These are phyloP conservation scores for Leptocoma aspasia DNA, from an alignment of 2,113 vertebrate species.

Conservation along the genomic window DNA sequence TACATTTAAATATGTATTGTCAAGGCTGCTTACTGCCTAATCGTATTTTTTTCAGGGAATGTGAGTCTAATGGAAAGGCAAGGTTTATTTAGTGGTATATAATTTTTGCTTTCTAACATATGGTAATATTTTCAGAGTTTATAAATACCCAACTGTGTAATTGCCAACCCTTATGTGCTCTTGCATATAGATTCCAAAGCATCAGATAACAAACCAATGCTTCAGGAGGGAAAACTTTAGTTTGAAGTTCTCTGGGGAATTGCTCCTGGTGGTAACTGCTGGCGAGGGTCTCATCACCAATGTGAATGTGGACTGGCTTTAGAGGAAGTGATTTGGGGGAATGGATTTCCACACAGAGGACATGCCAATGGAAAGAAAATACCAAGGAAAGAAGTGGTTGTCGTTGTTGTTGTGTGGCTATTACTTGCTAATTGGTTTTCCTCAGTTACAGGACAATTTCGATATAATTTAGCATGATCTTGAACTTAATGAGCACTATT, in stretches of 20 bases:
- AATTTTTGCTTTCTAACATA: neutral
- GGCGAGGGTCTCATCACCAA: neutral
- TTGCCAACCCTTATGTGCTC: neutral
- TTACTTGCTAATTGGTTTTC: neutral
- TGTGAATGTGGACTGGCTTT: too few species aligned
- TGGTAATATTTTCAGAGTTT: neutral
- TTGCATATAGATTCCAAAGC: neutral
- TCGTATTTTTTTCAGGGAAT: neutral
- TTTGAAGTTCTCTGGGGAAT: neutral
- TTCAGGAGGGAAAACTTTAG: neutral
- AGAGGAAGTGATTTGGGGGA: neutral
- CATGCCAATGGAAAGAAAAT: neutral
- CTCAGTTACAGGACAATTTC: neutral
- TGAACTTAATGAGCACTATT: neutral
- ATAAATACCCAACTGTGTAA: neutral
- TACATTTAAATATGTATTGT: neutral
- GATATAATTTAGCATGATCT: neutral
- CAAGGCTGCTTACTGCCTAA: neutral
- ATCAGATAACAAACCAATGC: neutral
- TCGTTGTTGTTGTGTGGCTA: neutral
- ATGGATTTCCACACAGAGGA: neutral
- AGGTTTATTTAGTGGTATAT: neutral
- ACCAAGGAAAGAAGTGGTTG: neutral
- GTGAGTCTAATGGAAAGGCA: neutral
- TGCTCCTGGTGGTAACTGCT: neutral